Percentiles rank a stretch among this genome's conserved stretches.
phyloP scores from a whole-genome alignment of 1,140 invertebrate genomes.

The Microvelia longipes region DNA sequence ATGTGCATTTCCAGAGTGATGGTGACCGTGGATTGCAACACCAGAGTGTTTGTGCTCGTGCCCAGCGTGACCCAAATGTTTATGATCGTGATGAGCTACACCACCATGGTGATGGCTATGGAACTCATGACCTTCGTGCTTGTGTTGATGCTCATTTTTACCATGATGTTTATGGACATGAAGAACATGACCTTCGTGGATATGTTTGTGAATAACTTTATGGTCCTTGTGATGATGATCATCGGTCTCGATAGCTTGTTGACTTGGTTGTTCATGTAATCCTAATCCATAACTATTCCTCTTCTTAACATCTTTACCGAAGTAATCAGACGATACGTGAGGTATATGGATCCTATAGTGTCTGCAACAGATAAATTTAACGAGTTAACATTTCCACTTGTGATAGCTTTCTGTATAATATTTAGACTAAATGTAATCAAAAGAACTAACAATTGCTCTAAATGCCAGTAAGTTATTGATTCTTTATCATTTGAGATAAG shows the following conservation, averaged over 20 bases:
- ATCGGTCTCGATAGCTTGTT: background rate
- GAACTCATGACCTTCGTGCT: constrained; percentile 11
- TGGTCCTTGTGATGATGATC: constrained; percentile 2
- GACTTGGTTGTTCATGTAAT: background rate
- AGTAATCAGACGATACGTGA: background rate
- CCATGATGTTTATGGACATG: constrained; percentile 13
- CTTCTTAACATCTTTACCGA: background rate
- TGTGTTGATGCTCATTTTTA: constrained; percentile 11
- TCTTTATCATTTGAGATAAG: no score
- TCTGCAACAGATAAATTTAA: no score
- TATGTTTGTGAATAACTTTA: background rate
- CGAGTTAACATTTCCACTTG: no score
- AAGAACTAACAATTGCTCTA: no score
- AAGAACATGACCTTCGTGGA: constrained; percentile 6
- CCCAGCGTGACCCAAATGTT: constrained; percentile 5
- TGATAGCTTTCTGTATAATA: no score
- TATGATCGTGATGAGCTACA: constrained; percentile 5
- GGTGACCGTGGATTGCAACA: background rate
- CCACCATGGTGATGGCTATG: constrained; percentile 12
- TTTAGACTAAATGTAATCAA: no score
- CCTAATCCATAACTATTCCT: background rate
- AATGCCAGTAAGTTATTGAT: no score
- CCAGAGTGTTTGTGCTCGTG: constrained; percentile 9
- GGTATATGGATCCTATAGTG: background rate
- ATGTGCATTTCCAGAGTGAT: background rate